Conservation (phyloP, 2,797 vertebrate genomes). For the Mus spretus region DNA sequence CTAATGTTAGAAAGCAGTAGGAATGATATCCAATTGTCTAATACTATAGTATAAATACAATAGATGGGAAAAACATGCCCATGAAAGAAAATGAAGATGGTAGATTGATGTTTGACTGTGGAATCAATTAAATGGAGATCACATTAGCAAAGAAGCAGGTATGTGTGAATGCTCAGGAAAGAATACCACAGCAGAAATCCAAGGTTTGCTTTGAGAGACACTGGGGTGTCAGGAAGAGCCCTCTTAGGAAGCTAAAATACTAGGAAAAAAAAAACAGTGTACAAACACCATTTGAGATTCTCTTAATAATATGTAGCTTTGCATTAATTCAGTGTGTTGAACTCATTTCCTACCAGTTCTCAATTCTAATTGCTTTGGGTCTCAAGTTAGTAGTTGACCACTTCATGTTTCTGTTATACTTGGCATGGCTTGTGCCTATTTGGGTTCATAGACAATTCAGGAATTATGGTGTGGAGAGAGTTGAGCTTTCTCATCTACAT, state of each 20-base stretch:
- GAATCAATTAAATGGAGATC: not conserved
- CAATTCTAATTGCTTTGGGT: constrained; percentile 33
- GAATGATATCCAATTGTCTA: not conserved
- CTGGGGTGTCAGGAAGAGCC: not conserved
- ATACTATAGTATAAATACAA: not conserved
- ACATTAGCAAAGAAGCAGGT: not conserved
- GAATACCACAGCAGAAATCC: not conserved
- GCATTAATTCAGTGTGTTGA: not conserved
- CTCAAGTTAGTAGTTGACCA: not conserved
- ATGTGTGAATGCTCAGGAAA: not conserved
- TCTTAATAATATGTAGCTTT: constrained; percentile 8
- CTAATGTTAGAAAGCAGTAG: not conserved
- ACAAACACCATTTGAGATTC: constrained; percentile 12
- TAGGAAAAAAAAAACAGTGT: not conserved
- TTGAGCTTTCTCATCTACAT: not conserved
- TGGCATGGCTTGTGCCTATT: not conserved
- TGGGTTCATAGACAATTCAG: not conserved
- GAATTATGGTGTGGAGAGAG: not conserved
- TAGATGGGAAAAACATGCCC: not conserved
- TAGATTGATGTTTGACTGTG: not conserved
- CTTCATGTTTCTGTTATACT: not conserved
- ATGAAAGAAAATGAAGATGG: constrained; percentile 3
- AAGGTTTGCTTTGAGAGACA: constrained; percentile 20
- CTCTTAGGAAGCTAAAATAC: not conserved
- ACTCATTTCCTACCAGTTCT: not conserved